phyloP scores from a whole-genome alignment of 2,113 vertebrate species.

The Columba livia region DNA sequence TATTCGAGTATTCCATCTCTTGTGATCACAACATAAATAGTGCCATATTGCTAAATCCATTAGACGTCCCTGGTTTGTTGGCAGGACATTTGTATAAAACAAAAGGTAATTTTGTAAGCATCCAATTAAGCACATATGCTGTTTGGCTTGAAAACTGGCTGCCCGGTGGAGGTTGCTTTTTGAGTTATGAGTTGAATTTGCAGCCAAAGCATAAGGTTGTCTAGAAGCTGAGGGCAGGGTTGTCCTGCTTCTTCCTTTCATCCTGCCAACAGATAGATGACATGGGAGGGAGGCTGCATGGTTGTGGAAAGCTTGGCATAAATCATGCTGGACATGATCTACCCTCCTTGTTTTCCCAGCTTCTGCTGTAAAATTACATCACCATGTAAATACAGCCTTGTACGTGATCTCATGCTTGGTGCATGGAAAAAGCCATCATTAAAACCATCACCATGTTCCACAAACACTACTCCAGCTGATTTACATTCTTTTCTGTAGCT shows the following conservation, averaged over 20 bases:
- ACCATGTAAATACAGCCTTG: conserved; percentile 37
- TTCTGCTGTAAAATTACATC: conserved; percentile 63
- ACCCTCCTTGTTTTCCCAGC: conserved; percentile 47
- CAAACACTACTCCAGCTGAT: neutral
- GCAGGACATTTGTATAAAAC: neutral
- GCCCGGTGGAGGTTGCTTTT: neutral
- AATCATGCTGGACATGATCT: neutral
- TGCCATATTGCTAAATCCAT: neutral
- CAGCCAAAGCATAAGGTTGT: conserved; percentile 13
- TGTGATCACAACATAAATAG: neutral
- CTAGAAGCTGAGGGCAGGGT: neutral
- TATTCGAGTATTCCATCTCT: neutral
- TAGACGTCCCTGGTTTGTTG: neutral
- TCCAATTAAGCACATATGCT: neutral
- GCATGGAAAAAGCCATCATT: conserved; percentile 25
- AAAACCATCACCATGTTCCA: conserved; percentile 37
- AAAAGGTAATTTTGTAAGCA: conserved; percentile 41
- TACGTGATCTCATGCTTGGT: conserved; percentile 33
- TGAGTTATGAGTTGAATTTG: neutral
- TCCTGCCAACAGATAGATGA: conserved; percentile 10
- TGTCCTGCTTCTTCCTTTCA: conserved; percentile 6
- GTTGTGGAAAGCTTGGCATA: conserved; percentile 22
- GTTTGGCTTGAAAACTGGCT: conserved; percentile 6
- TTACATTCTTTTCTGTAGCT: neutral
- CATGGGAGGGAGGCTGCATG: neutral